Conservation (phyloP, 2,797 vertebrate genomes). For the Spinus pinus region DNA sequence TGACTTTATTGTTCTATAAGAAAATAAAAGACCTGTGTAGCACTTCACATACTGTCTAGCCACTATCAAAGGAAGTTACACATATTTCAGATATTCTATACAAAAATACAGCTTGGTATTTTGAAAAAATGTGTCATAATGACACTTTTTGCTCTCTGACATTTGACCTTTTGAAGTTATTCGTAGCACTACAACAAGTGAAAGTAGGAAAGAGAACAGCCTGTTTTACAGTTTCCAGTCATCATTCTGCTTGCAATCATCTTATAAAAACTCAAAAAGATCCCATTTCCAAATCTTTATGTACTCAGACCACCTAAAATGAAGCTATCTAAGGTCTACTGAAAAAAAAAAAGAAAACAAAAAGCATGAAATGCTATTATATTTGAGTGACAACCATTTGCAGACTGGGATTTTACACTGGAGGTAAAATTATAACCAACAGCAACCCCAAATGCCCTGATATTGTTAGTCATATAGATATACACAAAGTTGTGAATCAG, state of each 20-base stretch:
- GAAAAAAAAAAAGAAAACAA: not conserved
- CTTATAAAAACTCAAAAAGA: not conserved
- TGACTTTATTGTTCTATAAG: constrained; percentile 92
- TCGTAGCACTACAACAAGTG: not conserved
- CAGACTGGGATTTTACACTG: not conserved
- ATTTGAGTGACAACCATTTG: not conserved
- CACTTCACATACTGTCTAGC: not conserved
- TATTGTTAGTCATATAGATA: not conserved
- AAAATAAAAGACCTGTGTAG: not conserved
- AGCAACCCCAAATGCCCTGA: not conserved
- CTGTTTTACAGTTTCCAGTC: not conserved
- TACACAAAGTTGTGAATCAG: not conserved
- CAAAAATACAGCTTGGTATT: not conserved
- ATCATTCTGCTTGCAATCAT: not conserved
- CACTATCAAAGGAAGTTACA: not conserved
- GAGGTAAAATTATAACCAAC: not conserved
- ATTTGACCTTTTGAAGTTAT: not conserved
- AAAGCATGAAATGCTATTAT: not conserved
- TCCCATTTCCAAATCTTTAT: not conserved
- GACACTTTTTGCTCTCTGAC: not conserved
- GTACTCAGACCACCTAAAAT: not conserved
- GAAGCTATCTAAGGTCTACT: not conserved
- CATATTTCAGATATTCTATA: not conserved
- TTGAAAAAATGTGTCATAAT: not conserved
- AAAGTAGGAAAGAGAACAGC: not conserved